Base-by-base conservation (phyloP, 2,797 vertebrate species). In the Falco concolor region DNA sequence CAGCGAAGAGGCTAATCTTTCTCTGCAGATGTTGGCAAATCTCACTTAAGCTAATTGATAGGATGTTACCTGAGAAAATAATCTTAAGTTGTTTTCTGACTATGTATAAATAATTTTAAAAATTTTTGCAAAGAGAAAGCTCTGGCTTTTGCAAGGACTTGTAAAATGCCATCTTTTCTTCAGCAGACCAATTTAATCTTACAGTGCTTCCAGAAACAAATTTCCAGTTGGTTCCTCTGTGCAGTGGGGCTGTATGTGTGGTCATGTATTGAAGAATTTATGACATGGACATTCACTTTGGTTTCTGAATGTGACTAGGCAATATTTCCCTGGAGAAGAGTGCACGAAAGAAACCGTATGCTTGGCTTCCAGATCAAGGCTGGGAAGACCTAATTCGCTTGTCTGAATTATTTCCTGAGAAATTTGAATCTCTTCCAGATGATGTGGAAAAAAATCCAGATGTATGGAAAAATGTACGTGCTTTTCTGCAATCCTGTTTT, bases 281-380 rank as follows among this genome's bases (percentile, higher is more conserved):
- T 89, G 94, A 23, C 83, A 40, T 5, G 32, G 56, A 32, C n/a
- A 9, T 10, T 83, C 40, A 53, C 32, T 40, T 32, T 67, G 17
- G 17, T 74, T 76, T 83, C 84, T 89, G 64, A 6, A 19, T 64
- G 49, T 83, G 25, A 59, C 49, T 72, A 99, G 99, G 99, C 85
- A 99, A 99, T 97, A 97, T 99, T 38, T 99, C 99, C 60, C 96
- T 99, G 98, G 99, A 99, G 98, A 99, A 99, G 94, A 99, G 98
- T 94, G 92, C 85, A 12, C 94, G 96, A 25, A 98, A 97, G 93
- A 99, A 99, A 91, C 98, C 98, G 0, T 99, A 96, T 9, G 13
- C 97, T 20, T 99, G 99, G 99, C 96, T 99, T 79, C 97, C 98
- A 21, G 98, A 99, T 96, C 99, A 99, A 97, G 98, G 99, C 81